Base-by-base conservation (phyloP, 2,113 vertebrate genomes). In the Callaeas wilsoni region DNA sequence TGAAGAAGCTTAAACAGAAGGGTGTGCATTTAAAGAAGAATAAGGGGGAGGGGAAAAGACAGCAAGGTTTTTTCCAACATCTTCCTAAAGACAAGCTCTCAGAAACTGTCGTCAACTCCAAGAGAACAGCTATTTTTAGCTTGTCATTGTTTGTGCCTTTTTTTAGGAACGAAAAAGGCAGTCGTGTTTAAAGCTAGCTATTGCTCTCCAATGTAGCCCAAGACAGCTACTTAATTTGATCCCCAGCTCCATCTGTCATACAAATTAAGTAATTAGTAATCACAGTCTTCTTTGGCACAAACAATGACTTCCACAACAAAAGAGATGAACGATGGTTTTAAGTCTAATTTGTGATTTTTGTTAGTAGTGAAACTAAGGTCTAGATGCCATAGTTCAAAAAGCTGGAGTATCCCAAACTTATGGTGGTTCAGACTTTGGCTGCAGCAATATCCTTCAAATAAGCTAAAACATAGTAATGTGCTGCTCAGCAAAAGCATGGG, bases 51-150 rank as follows among this genome's bases (percentile, higher is more conserved):
- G 76, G 67, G 92, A 87, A 85, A 87, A 92, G 68, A 87, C 71
- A 11, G 76, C 90, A 95, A 50, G 81, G 37, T 95, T 97, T 97
- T 98, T 96, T 98, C 90, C 92, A 97, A 87, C 91, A 84, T 96
- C 97, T 95, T 96, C 93, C 94, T 96, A 96, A 97, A 97, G 96
- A 97, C 95, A 96, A 93, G 97, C 96, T 70, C 96, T 97, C 92
- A 94, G 96, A 98, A 98, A 98, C 97, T 97, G 97, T 95, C 95
- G 81, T 97, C 98, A 97, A 97, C 97, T 97, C 97, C 96, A 96
- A 98, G 97, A 93, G 97, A 98, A 96, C 90, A 97, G 97, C 96
- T 98, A 98, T 98, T 98, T 98, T 98, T 96, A 97, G 97, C 88
- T 77, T 88, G 78, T 97, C 97, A 97, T 98, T 98, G 97, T 97